Evolutionary conservation across 1,140 invertebrate species (phyloP), one percentile per base, ranked within the genome.

Genomic region (Trichoplusia ni): DNA sequence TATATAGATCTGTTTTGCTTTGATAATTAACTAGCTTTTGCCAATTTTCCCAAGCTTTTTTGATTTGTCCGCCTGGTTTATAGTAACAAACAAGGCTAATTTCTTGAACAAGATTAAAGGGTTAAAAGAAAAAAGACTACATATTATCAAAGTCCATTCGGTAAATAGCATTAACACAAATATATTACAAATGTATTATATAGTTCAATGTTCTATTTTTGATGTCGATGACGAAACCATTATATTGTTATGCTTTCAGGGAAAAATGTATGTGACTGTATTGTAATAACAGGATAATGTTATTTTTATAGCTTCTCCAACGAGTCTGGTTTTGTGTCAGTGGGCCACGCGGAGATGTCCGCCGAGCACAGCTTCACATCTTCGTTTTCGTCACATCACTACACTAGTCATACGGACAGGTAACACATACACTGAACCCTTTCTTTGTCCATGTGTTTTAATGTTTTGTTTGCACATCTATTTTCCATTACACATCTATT

Each of bases 241-340:
- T 40, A 5, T 21, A 23, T 21, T 9, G 5, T 1, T 42, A 37
- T 42, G n/a, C n/a, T n/a, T n/a, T 21, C 4, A 9, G 8, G 18
- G 2, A 40, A 7, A 21, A 23, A 19, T 1, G 11, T 7, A 23
- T 16, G n/a, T 23, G 23, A 42, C 11, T 23, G 9, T n/a, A 21
- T 21, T 42, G 19, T 21, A 42, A 9, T 16, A 23, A 9, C 11
- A 21, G 7, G n/a, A 6, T 19, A 8, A 11, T 37, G 47, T 65
- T 69, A 49, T 71, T 38, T 74, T 74, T 40, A 37, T 61, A 91
- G 90, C 60, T 91, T 91, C 75, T 91, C 90, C 53, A 92, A 92
- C 49, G 92, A 93, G 80, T 94, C 94, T 58, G 95, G 95, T 63
- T 95, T 96, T 81, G 93, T 95, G 44, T 95, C 95, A 2, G 93